phyloP scores from a whole-genome alignment of 2,797 vertebrate species.

The Nothura maculosa region DNA sequence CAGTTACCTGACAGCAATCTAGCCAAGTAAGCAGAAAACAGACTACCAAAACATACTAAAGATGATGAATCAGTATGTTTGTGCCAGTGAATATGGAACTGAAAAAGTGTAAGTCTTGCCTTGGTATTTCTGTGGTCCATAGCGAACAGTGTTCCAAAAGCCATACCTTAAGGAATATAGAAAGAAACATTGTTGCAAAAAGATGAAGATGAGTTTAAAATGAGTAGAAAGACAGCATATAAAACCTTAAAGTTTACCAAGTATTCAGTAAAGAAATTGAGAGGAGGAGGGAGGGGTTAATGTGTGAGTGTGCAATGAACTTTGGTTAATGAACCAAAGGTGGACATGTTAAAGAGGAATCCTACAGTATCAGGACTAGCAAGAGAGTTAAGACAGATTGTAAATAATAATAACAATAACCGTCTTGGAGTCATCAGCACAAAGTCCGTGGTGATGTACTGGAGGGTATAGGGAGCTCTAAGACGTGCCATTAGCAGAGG shows the following conservation, averaged over 20 bases:
- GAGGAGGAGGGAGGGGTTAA: not conserved
- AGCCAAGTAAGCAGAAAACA: not conserved
- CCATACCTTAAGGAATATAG: not conserved
- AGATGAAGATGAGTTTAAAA: not conserved
- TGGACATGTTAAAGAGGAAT: not conserved
- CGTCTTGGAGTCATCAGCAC: not conserved
- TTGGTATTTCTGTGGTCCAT: not conserved
- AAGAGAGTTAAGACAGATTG: not conserved
- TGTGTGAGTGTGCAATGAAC: not conserved
- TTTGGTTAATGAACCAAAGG: not conserved
- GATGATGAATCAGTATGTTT: not conserved
- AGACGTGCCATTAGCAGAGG: not conserved
- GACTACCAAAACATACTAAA: not conserved
- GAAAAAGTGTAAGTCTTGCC: not conserved
- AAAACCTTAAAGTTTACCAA: fast-evolving
- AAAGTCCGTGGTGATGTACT: not conserved
- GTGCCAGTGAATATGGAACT: fast-evolving
- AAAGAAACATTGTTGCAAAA: not conserved
- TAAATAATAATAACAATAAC: not conserved
- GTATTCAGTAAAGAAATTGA: not conserved
- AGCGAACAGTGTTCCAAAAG: not conserved
- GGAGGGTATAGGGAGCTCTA: not conserved
- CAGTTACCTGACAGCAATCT: not conserved
- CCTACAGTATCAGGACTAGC: not conserved
- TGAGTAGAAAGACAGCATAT: not conserved